These are phyloP conservation scores for Sternarchorhynchus goeldii DNA, from an alignment of 2,797 vertebrate genomes.

Conservation along the genomic window DNA sequence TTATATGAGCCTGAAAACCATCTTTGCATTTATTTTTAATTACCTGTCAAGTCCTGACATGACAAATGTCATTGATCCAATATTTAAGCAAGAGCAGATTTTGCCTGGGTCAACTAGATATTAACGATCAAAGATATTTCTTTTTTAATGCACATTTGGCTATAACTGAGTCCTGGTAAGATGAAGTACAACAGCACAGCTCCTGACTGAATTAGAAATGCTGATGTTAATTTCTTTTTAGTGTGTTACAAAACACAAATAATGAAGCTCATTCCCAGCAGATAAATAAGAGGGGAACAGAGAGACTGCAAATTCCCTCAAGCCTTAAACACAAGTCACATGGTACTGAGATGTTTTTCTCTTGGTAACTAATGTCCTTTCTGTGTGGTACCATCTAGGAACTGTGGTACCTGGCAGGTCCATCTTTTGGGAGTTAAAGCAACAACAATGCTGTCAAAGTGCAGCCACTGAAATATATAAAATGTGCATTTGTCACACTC, in stretches of 20 bases:
- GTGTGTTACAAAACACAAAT: conserved; percentile 38
- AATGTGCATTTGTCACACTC: too few species aligned
- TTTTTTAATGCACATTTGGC: conserved; percentile 38
- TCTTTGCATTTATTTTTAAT: conserved; percentile 60
- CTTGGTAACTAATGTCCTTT: neutral
- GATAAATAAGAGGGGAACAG: conserved; percentile 23
- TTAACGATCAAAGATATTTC: conserved; percentile 49
- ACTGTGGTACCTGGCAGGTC: neutral
- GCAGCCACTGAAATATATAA: too few species aligned
- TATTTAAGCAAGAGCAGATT: conserved; percentile 51
- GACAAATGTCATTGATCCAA: conserved; percentile 60
- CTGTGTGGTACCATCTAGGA: neutral
- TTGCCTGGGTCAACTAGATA: conserved; percentile 54
- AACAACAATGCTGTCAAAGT: neutral
- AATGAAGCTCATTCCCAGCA: conserved; percentile 36
- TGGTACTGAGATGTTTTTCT: neutral
- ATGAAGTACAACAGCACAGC: conserved; percentile 9
- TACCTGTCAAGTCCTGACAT: conserved; percentile 57
- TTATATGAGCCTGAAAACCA: conserved; percentile 58
- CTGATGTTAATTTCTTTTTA: conserved; percentile 9
- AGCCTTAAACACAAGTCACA: conserved; percentile 36
- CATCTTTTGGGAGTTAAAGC: neutral
- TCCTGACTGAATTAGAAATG: conserved; percentile 33
- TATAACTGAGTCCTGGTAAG: neutral
- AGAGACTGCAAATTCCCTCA: conserved; percentile 29